Percentiles rank a stretch among this genome's conserved stretches.
phyloP scores from a whole-genome alignment of 2,888 invertebrate genomes.

The Steromphala cineraria region DNA sequence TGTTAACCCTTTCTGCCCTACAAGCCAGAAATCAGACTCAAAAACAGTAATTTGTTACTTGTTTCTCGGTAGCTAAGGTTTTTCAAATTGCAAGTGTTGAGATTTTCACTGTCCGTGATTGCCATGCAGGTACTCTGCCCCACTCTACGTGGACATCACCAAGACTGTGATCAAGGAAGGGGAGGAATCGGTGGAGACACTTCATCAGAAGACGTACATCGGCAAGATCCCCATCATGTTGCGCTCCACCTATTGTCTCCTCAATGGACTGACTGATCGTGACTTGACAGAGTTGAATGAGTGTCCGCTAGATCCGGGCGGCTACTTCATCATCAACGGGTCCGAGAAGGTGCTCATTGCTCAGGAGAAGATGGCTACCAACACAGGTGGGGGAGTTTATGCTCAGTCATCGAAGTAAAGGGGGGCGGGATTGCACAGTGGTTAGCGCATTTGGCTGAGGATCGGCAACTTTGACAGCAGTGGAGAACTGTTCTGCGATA shows the following conservation, averaged over 20 bases:
- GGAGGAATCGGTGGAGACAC: conserved; percentile 86
- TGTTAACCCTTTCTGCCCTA: too few relatives aligned
- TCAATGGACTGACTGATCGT: conserved; percentile 96
- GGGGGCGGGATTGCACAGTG: neutral
- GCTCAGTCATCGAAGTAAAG: too few relatives aligned
- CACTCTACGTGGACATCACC: conserved; percentile 98
- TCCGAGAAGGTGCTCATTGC: conserved; percentile 99
- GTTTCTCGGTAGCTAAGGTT: too few relatives aligned
- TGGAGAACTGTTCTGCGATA: too few relatives aligned
- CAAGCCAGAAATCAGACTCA: too few relatives aligned
- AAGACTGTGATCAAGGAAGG: conserved; percentile 95
- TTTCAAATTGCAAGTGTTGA: too few relatives aligned
- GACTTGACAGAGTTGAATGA: conserved; percentile 99
- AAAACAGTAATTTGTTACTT: too few relatives aligned
- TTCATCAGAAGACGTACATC: conserved; percentile 84
- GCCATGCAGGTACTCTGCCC: conserved; percentile 88
- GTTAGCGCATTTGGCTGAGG: too few relatives aligned
- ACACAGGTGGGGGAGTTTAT: conserved; percentile 81
- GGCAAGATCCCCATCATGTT: conserved; percentile 99
- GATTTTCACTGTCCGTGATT: too few relatives aligned
- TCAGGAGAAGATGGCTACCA: conserved; percentile 99
- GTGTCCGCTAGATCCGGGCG: conserved; percentile 98
- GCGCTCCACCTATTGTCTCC: conserved; percentile 95
- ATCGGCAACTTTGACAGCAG: too few relatives aligned
- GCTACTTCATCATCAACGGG: conserved; percentile 99